Base-by-base conservation (phyloP, 2,113 vertebrate species). In the Dendrocopos noguchii region DNA sequence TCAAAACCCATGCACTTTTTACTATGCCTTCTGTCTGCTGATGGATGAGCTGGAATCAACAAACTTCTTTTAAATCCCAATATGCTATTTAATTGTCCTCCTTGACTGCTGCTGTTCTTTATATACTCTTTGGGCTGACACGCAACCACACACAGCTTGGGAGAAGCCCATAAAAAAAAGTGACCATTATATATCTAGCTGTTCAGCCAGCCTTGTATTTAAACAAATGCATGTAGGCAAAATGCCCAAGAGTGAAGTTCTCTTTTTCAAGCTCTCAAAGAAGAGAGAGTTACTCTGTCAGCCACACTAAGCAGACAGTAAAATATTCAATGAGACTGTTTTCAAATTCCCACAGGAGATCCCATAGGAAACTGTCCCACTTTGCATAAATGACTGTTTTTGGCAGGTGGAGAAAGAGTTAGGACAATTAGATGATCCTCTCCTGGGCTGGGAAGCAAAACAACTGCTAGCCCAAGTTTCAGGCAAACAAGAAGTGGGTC, bases 311-410 rank as follows among this genome's bases (percentile, higher is more conserved):
- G 61, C 73, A 89, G 80, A 74, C 47, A 84, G 87, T 91, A 66
- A 88, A 89, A 82, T 75, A 63, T 13, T 88, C 59, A 89, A 3
- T 29, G 31, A 31, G 73, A 84, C 28, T 72, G 15, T 88, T 80
- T 80, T 50, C 59, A 83, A 63, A 95, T 82, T 94, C 77, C 82
- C 94, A 96, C 28, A 91, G 65, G 65, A 77, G 93, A 95, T 67
- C 81, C 87, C 84, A 92, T 85, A 94, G 90, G 87, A 97, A 95
- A 95, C 85, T 42, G 46, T 52, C 55, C 55, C 80, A 64, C 68
- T 91, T 74, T 84, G 80, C 84, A 92, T 90, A 86, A 88, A 85
- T 84, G 67, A 67, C 87, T 88, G 53, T 3, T 91, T 90, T 57
- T 86, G 61, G 86, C 64, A 87, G 91, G 87, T 82, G 87, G 79